phyloP scores from a whole-genome alignment of 2,888 invertebrate genomes.

The Arge pagana region DNA sequence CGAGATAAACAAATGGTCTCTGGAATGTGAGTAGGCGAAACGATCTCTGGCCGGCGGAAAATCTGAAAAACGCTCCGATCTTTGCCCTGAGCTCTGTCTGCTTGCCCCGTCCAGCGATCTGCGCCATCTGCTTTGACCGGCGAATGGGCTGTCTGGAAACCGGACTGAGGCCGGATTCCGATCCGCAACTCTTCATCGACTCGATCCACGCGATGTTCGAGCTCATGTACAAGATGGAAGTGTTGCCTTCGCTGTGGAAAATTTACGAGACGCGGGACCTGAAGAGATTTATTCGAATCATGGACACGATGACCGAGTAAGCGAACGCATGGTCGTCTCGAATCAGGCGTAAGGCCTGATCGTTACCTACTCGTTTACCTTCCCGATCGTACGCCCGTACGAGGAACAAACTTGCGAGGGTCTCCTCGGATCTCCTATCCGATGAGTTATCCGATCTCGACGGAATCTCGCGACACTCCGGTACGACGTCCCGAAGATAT shows the following conservation, averaged over 20 bases:
- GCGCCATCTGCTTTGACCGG: slow-evolving; percentile 79
- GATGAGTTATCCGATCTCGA: too few species aligned
- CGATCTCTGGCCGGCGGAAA: background rate
- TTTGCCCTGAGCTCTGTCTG: slow-evolving; percentile 7
- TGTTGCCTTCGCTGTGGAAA: slow-evolving; percentile 77
- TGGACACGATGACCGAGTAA: slow-evolving; percentile 76
- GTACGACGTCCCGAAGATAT: too few species aligned
- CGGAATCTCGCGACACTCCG: too few species aligned
- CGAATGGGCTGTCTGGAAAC: slow-evolving; percentile 75
- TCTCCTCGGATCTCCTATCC: too few species aligned
- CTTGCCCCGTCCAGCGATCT: slow-evolving; percentile 67
- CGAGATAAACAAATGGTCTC: slow-evolving; percentile 79
- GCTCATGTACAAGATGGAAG: slow-evolving; percentile 75
- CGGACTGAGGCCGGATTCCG: slow-evolving; percentile 61
- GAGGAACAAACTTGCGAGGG: too few species aligned
- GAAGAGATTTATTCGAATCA: slow-evolving; percentile 70
- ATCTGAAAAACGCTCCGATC: slow-evolving; percentile 3
- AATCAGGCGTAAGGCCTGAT: too few species aligned
- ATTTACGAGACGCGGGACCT: slow-evolving; percentile 73
- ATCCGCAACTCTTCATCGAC: slow-evolving; percentile 77
- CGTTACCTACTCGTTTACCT: too few species aligned
- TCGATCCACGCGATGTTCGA: slow-evolving; percentile 79
- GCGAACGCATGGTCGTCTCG: too few species aligned
- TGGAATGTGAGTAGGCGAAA: slow-evolving; percentile 71
- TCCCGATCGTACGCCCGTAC: too few species aligned